Percentiles rank a stretch among this genome's conserved stretches.
Conservation (phyloP, 2,888 invertebrate species). For the Chloroclysta siterata region DNA sequence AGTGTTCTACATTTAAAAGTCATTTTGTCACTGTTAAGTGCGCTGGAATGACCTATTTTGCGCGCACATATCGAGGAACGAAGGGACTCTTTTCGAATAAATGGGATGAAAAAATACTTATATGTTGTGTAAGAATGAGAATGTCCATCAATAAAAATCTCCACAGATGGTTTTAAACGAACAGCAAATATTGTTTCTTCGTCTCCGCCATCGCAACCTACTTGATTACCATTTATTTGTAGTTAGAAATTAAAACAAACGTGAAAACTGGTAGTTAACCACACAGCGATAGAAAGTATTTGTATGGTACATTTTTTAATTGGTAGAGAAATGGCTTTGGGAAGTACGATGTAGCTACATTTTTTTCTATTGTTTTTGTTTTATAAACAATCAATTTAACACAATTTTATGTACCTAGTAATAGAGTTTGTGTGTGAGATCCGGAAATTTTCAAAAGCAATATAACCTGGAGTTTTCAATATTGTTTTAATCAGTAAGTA, state of each 20-base stretch:
- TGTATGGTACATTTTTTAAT: slow-evolving; percentile 61
- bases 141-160: slow-evolving; percentile 3
- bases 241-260: slow-evolving; percentile 74
- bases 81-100: no score
- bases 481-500: no score
- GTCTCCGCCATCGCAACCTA: slow-evolving; percentile 47
- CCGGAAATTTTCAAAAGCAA: no score
- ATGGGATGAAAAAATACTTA: no score
- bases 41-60: no score
- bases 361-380: slow-evolving; percentile 12
- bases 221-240: slow-evolving; percentile 63
- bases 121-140: no score
- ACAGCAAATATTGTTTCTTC: slow-evolving; percentile 35
- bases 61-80: no score
- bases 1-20: no score
- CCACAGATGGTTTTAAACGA: slow-evolving; percentile 4
- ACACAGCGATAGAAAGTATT: slow-evolving; percentile 61
- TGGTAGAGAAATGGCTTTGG: slow-evolving; percentile 44
- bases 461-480: no score
- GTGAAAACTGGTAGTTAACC: slow-evolving; percentile 49
- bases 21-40: no score
- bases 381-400: neutral
- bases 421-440: no score
- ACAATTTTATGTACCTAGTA: no score
- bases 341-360: slow-evolving; percentile 16